phyloP scores from a whole-genome alignment of 2,888 invertebrate species.

The Caenorhabditis sp. region DNA sequence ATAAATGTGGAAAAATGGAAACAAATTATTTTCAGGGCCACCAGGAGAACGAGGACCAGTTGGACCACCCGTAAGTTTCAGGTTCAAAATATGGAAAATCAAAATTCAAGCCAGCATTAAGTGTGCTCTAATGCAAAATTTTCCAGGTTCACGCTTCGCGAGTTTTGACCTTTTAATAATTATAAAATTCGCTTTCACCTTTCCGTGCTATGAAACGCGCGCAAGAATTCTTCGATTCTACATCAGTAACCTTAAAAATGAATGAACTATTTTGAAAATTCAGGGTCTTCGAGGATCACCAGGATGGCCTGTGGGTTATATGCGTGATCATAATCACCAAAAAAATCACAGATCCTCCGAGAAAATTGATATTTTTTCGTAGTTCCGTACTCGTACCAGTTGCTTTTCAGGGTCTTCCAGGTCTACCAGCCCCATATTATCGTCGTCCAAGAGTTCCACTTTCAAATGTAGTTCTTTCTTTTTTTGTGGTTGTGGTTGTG shows the following conservation, averaged over 20 bases:
- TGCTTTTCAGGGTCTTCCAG: slow-evolving; percentile 68
- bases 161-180: no score
- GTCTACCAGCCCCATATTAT: slow-evolving; percentile 67
- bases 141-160: no score
- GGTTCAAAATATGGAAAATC: background rate
- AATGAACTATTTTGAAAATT: slow-evolving; percentile 31
- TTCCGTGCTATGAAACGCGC: no score
- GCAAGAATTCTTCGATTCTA: no score
- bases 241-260: background rate
- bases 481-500: slow-evolving; percentile 31
- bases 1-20: slow-evolving; percentile 9
- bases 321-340: slow-evolving; percentile 20
- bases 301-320: slow-evolving; percentile 65
- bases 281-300: slow-evolving; percentile 73
- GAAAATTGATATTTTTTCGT: slow-evolving; percentile 9
- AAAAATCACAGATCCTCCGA: slow-evolving; percentile 39
- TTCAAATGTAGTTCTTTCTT: slow-evolving; percentile 54
- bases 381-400: background rate
- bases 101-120: background rate
- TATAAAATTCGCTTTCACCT: no score
- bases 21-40: slow-evolving; percentile 72
- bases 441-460: slow-evolving; percentile 63
- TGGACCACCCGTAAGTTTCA: slow-evolving; percentile 75
- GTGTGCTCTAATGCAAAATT: no score
- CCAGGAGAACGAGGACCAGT: slow-evolving; percentile 77